These are phyloP conservation scores for Zaprionus capensis DNA, from an alignment of 1,140 invertebrate genomes.

Conservation along the genomic window DNA sequence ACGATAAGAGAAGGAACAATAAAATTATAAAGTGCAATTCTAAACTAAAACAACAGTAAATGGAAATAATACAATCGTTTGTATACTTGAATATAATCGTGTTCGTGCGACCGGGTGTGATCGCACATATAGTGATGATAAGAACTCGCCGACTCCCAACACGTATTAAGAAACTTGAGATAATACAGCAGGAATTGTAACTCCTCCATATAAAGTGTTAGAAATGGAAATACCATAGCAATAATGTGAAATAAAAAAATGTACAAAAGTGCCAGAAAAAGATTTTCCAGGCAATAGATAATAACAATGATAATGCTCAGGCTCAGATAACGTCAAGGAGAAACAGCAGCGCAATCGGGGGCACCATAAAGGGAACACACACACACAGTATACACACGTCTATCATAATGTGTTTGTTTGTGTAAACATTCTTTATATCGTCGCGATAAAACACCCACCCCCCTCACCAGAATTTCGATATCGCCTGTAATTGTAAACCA, in stretches of 20 bases:
- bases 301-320: constrained; percentile 1
- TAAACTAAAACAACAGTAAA: constrained; percentile 50
- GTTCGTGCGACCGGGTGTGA: not conserved
- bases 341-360: constrained; percentile 2
- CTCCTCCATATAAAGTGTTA: constrained; percentile 10
- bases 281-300: constrained; percentile 6
- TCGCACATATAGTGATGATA: constrained; percentile 20
- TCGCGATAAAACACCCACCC: not conserved
- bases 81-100: not conserved
- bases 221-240: not conserved
- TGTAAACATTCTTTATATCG: constrained; percentile 19
- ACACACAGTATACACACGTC: not conserved
- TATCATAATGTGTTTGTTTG: constrained; percentile 21
- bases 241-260: constrained; percentile 7
- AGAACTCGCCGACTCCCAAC: constrained; percentile 24
- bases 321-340: constrained; percentile 12
- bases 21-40: constrained; percentile 69
- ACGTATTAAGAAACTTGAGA: constrained; percentile 35
- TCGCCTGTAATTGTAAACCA: constrained; percentile 13
- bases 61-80: constrained; percentile 27
- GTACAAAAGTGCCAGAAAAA: constrained; percentile 11
- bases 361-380: not conserved
- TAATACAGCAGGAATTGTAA: constrained; percentile 23
- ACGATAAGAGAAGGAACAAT: constrained; percentile 26
- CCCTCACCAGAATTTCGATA: not conserved